These are phyloP conservation scores for Montipora sp. DNA, from an alignment of 64 coral and sea anemone species.

Conservation along the genomic window DNA sequence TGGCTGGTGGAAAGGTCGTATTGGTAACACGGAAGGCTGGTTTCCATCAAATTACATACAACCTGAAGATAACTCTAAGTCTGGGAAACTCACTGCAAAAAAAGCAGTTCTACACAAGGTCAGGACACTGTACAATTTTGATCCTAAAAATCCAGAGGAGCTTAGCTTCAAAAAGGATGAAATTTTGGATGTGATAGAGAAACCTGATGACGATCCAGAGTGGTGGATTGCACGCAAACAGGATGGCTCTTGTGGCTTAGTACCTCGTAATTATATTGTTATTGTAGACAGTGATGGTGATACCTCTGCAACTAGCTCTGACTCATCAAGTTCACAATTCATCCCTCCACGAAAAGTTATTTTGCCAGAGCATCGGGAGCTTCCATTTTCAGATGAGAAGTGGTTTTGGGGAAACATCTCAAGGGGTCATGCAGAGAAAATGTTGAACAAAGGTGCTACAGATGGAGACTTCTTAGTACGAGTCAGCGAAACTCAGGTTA, in stretches of 20 bases:
- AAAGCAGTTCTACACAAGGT: conserved; percentile 72
- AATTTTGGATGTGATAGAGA: conserved; percentile 83
- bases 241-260: conserved; percentile 83
- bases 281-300: conserved; percentile 60
- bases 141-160: conserved; percentile 77
- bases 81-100: not conserved
- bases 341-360: conserved; percentile 25
- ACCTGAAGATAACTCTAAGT: conserved; percentile 39
- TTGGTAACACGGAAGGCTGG: conserved; percentile 76
- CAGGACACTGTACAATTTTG: conserved; percentile 85
- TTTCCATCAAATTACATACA: conserved; percentile 93
- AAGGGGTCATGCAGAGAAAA: conserved; percentile 77
- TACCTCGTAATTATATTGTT: conserved; percentile 97
- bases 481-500: conserved; percentile 95
- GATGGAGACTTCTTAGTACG: conserved; percentile 93
- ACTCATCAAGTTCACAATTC: conserved; percentile 7
- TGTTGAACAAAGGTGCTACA: conserved; percentile 54
- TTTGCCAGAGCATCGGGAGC: conserved; percentile 24
- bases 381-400: conserved; percentile 68
- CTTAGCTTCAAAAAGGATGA: conserved; percentile 94
- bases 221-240: conserved; percentile 90
- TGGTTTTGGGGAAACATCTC: conserved; percentile 98
- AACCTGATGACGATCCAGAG: conserved; percentile 90
- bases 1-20: conserved; percentile 96
- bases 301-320: conserved; percentile 25